Evolutionary conservation across 2,888 invertebrate genomes (phyloP).

Genomic region (Standfussiana lucernea): DNA sequence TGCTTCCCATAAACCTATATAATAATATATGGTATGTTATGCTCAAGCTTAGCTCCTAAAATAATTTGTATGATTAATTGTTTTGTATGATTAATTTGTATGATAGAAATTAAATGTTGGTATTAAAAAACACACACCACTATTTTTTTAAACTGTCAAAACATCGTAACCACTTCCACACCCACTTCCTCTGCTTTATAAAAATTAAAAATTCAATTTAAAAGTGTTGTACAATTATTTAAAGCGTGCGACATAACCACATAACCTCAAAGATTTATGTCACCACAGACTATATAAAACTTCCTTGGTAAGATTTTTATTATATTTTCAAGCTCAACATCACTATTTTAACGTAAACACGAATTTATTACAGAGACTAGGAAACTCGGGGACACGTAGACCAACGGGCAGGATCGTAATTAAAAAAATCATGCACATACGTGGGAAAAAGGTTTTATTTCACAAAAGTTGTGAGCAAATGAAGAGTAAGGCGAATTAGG

Average conservation of each 20-base stretch:
- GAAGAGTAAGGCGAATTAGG: slow-evolving; percentile 75
- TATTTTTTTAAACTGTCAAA: not conserved
- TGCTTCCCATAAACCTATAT: not conserved
- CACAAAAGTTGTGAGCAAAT: slow-evolving; percentile 65
- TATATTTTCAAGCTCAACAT: slow-evolving; percentile 36
- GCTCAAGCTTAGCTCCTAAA: not conserved
- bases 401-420: slow-evolving; percentile 53
- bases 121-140: not conserved
- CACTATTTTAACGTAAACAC: slow-evolving; percentile 38
- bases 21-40: not conserved
- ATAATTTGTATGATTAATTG: not conserved
- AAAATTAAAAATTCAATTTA: slow-evolving; percentile 17
- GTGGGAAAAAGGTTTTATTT: slow-evolving; percentile 56
- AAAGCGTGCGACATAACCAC: slow-evolving; percentile 26
- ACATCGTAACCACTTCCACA: not conserved
- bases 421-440: slow-evolving; percentile 56
- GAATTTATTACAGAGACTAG: slow-evolving; percentile 49
- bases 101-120: not conserved
- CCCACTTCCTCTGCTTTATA: not conserved
- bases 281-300: slow-evolving; percentile 56
- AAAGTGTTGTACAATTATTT: slow-evolving; percentile 32
- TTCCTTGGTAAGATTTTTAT: slow-evolving; percentile 50
- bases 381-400: slow-evolving; percentile 33
- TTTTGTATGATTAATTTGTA: not conserved
- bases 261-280: slow-evolving; percentile 46